These are phyloP conservation scores for Sphaeramia orbicularis DNA, from an alignment of 2,797 vertebrate genomes.

Conservation along the genomic window DNA sequence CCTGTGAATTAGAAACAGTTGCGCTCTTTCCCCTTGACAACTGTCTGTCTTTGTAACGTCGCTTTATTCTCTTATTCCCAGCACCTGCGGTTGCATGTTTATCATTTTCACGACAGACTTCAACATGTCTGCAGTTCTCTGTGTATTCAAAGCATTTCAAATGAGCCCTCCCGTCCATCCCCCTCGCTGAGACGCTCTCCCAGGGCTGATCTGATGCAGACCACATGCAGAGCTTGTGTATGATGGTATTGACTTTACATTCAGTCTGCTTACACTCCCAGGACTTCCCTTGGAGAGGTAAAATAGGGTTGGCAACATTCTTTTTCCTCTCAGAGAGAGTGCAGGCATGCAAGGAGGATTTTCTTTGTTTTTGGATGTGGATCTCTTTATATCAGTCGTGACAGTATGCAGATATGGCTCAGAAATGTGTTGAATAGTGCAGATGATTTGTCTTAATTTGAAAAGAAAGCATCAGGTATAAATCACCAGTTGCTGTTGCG, in stretches of 20 bases:
- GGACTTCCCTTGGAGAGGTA: conserved; percentile 69
- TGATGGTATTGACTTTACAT: conserved; percentile 81
- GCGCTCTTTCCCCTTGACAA: conserved; percentile 34
- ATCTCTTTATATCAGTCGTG: conserved; percentile 17
- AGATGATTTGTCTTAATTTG: conserved; percentile 1
- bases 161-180: conserved; percentile 43
- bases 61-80: conserved; percentile 18
- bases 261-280: conserved; percentile 77
- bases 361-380: conserved; percentile 40
- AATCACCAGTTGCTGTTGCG: conserved; percentile 32
- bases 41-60: conserved; percentile 43
- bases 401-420: conserved; percentile 39
- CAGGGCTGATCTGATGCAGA: conserved; percentile 71
- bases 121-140: conserved; percentile 63
- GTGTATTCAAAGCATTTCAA: conserved; percentile 67
- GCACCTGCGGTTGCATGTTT: conserved; percentile 62
- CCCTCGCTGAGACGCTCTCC: conserved; percentile 64
- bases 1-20: conserved; percentile 57
- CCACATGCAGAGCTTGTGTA: conserved; percentile 80
- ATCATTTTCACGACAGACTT: conserved; percentile 58
- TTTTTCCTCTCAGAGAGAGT: conserved; percentile 41
- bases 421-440: not conserved
- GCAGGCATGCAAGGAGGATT: conserved; percentile 35
- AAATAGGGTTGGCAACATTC: conserved; percentile 55
- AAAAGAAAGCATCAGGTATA: conserved; percentile 10